Conservation (phyloP, 2,113 vertebrate species). For the Marmota flaviventris region DNA sequence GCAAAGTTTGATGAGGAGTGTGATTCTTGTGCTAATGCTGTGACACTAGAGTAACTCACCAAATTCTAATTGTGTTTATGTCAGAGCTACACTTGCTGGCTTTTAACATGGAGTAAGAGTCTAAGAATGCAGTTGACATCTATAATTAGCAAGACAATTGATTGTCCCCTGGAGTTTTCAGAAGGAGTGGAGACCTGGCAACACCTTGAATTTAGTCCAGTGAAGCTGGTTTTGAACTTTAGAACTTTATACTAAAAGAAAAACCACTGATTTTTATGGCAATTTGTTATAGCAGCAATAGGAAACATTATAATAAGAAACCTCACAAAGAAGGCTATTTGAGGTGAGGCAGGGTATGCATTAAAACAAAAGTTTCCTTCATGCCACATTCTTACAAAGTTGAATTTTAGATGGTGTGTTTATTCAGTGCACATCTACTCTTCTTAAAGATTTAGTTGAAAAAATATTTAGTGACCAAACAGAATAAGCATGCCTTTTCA, state of each 20-base stretch:
- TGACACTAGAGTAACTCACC: neutral
- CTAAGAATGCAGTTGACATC: neutral
- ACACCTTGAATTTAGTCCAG: neutral
- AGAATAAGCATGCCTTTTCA: neutral
- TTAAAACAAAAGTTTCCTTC: neutral
- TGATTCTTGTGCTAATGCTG: neutral
- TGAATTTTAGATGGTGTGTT: neutral
- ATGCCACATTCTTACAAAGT: neutral
- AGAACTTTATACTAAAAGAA: neutral
- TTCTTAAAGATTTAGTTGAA: constrained; percentile 3
- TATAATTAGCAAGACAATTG: neutral
- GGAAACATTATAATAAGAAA: neutral
- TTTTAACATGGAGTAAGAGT: neutral
- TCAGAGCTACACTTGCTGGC: neutral
- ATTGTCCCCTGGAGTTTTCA: neutral
- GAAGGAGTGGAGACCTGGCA: neutral
- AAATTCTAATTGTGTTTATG: neutral
- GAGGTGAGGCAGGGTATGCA: no score
- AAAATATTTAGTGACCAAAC: neutral
- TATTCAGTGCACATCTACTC: neutral
- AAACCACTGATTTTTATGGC: neutral
- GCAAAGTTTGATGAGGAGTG: neutral
- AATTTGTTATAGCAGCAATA: neutral
- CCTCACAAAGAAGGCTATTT: neutral
- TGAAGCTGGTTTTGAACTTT: neutral